These are phyloP conservation scores for Notolepis coatsorum DNA, from an alignment of 2,797 vertebrate species.

Conservation along the genomic window DNA sequence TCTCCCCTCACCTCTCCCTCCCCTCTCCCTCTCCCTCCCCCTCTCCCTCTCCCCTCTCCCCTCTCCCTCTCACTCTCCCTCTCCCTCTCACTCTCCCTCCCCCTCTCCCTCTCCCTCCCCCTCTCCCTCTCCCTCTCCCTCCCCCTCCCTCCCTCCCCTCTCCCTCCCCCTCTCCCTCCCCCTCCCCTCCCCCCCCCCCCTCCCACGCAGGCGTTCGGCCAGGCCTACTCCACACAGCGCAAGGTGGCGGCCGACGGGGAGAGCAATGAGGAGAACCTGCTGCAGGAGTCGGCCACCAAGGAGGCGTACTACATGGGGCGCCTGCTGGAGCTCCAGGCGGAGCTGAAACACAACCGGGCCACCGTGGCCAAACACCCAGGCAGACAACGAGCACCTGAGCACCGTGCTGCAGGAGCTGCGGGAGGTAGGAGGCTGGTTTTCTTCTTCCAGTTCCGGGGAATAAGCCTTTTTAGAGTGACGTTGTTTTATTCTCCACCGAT, in stretches of 20 bases:
- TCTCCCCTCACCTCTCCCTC: no score
- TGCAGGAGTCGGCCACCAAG: conserved; percentile 95
- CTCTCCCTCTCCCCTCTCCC: no score
- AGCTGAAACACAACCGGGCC: conserved; percentile 87
- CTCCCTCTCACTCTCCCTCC: no score
- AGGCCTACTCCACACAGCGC: conserved; percentile 93
- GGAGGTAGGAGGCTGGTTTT: conserved; percentile 78
- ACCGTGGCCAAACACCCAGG: conserved; percentile 83
- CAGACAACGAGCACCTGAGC: conserved; percentile 89
- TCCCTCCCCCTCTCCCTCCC: neutral
- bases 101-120: neutral
- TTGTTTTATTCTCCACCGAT: no score
- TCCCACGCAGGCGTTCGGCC: conserved; percentile 89
- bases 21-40: no score
- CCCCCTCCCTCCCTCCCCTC: neutral
- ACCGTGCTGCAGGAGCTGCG: conserved; percentile 88
- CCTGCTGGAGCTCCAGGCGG: conserved; percentile 91
- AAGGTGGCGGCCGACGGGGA: conserved; percentile 97
- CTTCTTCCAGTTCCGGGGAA: no score
- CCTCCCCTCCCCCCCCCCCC: neutral
- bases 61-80: neutral
- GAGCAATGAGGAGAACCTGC: conserved; percentile 91
- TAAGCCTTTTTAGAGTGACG: no score
- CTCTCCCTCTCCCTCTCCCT: neutral
- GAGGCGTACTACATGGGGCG: conserved; percentile 93